Base-by-base conservation (phyloP, 2,888 invertebrate genomes). In the Antheraea assamensis region DNA sequence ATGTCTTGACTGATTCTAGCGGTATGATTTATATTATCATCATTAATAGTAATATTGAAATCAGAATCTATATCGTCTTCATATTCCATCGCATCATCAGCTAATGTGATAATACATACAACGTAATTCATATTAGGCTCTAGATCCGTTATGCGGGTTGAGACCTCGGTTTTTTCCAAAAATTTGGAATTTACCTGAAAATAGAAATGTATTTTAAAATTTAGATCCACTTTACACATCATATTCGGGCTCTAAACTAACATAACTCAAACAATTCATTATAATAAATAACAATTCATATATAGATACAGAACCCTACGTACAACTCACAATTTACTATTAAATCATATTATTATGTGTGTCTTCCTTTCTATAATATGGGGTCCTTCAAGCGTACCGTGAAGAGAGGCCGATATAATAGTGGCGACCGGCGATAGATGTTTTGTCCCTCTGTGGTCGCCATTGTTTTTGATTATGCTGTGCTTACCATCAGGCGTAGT, bases 161-260 rank as follows among this genome's bases (percentile, higher is more conserved):
- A 93, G 31, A 90, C 90, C 77, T 93, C 92, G 76, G 81, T 87
- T 79, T 86, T 89, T 75, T 93, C 91, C 72, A 94, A 81, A 75
- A 89, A 90, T 82, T 89, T 92, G 13, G 90, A 87, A 76, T 89
- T 92, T 0, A 94, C 91, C 94, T 94, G 87, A 71, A 90, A 91
- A 75, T 66, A 68, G 10, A 24, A 68, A 21, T 27, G 4, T 27
- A 61, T 27, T 24, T 58, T 24, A 58, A 24, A n/a, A 24, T 27
- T 27, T 61, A 1, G 1, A 0, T 27, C 17, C 27, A 61, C 27
- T 10, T 27, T 5, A 27, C 61, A 61, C 27, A 2, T 2, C 15
- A 30, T 4, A 2, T 58, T 52, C 17, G 17, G 21, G 13, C 52
- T 52, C 19, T 19, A 19, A 19, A 21, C 17, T 3, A 52, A 52